Evolutionary conservation across 1,140 invertebrate genomes (phyloP).

Genomic region (Solenopsis invicta): DNA sequence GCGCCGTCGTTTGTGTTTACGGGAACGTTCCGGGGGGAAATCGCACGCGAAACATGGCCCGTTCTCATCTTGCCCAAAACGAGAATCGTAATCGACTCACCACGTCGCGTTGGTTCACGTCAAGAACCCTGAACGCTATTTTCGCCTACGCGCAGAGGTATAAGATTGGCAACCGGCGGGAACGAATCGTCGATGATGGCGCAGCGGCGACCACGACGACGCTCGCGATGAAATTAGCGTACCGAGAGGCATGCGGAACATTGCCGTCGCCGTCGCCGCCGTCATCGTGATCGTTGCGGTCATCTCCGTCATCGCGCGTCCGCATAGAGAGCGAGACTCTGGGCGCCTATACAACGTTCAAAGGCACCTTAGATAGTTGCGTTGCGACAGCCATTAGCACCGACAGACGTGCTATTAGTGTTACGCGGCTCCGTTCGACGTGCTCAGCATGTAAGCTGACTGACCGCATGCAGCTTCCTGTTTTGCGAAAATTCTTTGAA

Average conservation of each 20-base stretch:
- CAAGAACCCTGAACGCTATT: constrained; percentile 68
- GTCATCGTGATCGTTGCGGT: constrained; percentile 19
- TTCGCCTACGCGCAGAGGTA: constrained; percentile 57
- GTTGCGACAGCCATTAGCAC: constrained; percentile 82
- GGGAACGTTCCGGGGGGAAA: constrained; percentile 6
- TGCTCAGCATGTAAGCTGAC: not conserved
- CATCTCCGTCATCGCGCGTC: constrained; percentile 29
- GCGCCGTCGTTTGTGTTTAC: constrained; percentile 12
- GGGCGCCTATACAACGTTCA: constrained; percentile 73
- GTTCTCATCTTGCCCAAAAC: constrained; percentile 18
- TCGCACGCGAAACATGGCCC: not conserved
- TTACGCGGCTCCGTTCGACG: constrained; percentile 67
- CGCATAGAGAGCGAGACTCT: constrained; percentile 47
- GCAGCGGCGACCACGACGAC: constrained; percentile 34
- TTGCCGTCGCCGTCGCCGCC: constrained; percentile 46
- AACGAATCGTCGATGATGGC: constrained; percentile 71
- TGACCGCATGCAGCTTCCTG: constrained; percentile 30
- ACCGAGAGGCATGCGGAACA: constrained; percentile 58
- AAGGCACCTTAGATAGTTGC: constrained; percentile 83
- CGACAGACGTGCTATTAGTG: constrained; percentile 80
- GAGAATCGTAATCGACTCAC: constrained; percentile 31
- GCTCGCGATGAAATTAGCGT: constrained; percentile 75
- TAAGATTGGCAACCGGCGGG: constrained; percentile 76
- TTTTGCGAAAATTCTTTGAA: constrained; percentile 44
- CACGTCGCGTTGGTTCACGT: constrained; percentile 52